Base-by-base conservation (phyloP, 2,797 vertebrate species). In the Glossophaga mutica region DNA sequence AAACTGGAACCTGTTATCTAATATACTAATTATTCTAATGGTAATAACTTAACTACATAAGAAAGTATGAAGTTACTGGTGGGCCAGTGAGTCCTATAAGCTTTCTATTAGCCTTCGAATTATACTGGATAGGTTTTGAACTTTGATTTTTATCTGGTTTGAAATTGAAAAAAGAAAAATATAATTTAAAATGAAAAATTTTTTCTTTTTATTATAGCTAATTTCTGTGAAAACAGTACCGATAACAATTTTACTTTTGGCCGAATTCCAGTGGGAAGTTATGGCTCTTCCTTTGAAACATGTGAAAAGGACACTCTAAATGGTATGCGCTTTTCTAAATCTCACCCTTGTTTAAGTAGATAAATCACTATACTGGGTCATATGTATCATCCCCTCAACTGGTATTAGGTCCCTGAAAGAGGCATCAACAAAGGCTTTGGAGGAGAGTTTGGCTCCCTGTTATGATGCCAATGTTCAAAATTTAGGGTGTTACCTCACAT, bases 151-250 rank as follows among this genome's bases (percentile, higher is more conserved):
- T 70, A 59, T 76, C 26, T 83, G 6, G 42, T 59, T 96, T 97
- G 21, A 95, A 94, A 57, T 52, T 92, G 83, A 26, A 74, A 92
- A 93, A 84, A n/a, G 29, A 68, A 71, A 88, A 59, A 3, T 85
- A 87, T 48, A 73, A 78, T 87, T 71, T n/a, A 16, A 73, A 85
- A 70, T 86, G 32, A 87, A 67, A 59, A 91, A 37, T 2, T 55
- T 89, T 95, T 93, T 82, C 26, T 93, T 29, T 85, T 70, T 24
- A 55, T 59, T 94, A 29, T 84, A 98, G 98, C 50, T 96, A 98
- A 98, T 95, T 98, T 98, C 95, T 98, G 97, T 98, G 91, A 96
- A 68, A 77, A 29, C 1, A 96, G 92, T 67, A 89, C 44, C n/a
- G 59, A 10, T 6, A 16, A 1, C 0, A 0, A 1, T 1, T 85